phyloP scores from a whole-genome alignment of 2,797 vertebrate genomes.

The Tachyglossus aculeatus region DNA sequence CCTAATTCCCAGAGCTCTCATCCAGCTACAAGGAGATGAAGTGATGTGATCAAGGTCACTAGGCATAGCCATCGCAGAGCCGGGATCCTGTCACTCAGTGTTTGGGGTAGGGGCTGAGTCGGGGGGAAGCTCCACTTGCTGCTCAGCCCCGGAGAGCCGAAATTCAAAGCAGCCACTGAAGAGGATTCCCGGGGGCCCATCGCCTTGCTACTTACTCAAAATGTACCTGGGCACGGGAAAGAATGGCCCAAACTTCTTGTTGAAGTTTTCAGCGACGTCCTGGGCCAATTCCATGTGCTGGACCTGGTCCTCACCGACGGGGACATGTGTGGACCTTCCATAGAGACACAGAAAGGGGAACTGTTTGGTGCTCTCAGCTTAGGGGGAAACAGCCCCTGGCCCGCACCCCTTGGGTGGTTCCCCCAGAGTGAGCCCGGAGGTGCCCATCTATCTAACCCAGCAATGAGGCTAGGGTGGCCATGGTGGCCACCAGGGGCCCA shows the following conservation, averaged over 20 bases:
- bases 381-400: slow-evolving; percentile 38
- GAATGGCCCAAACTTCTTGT: slow-evolving; percentile 85
- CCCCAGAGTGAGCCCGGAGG: neutral
- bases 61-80: no score
- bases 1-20: no score
- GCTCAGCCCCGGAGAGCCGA: no score
- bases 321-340: slow-evolving; percentile 91
- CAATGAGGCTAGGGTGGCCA: no score
- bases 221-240: slow-evolving; percentile 88
- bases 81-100: no score
- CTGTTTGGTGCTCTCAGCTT: slow-evolving; percentile 54
- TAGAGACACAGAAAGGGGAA: slow-evolving; percentile 68
- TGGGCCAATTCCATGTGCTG: slow-evolving; percentile 93
- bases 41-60: no score
- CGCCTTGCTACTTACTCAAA: slow-evolving; percentile 78
- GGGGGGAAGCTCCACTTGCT: no score
- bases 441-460: slow-evolving; percentile 3
- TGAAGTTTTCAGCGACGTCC: slow-evolving; percentile 90
- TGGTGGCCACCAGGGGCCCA: no score
- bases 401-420: slow-evolving; percentile 40
- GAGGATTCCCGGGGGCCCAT: no score
- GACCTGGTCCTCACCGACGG: slow-evolving; percentile 95
- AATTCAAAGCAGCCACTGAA: no score
- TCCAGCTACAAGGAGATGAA: no score
- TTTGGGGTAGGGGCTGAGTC: no score